These are phyloP conservation scores for Neotoxoptera formosana DNA, from an alignment of 1,140 invertebrate species.

Conservation along the genomic window DNA sequence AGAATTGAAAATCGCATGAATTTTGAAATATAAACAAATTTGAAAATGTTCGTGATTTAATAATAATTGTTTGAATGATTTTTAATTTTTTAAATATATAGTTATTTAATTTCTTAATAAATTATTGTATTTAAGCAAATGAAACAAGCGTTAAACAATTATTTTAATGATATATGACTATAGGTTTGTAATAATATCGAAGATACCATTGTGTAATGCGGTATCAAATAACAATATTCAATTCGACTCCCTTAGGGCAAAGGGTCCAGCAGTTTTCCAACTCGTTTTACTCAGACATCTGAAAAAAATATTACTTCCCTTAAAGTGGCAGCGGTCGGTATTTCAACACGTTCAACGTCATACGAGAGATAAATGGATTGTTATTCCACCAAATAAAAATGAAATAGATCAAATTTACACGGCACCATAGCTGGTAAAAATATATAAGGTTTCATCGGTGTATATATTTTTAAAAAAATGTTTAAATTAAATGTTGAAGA, in stretches of 20 bases:
- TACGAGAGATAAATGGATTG: slow-evolving; percentile 19
- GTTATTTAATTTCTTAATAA: neutral
- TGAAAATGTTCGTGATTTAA: no score
- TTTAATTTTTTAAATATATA: no score
- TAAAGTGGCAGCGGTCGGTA: slow-evolving; percentile 22
- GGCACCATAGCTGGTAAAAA: neutral
- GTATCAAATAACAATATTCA: neutral
- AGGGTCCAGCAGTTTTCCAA: neutral
- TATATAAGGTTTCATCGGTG: neutral
- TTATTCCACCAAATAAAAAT: slow-evolving; percentile 22
- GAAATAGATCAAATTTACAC: slow-evolving; percentile 8
- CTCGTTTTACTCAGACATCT: neutral
- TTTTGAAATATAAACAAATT: no score
- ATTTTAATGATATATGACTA: neutral
- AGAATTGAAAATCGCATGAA: no score
- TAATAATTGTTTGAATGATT: no score
- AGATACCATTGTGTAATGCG: neutral
- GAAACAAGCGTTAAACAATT: neutral
- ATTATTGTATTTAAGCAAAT: neutral
- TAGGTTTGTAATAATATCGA: neutral
- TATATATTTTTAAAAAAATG: neutral
- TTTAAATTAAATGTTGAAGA: neutral
- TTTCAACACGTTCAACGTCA: slow-evolving; percentile 5
- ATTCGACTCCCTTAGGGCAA: neutral
- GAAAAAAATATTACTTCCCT: neutral